Percentiles rank a stretch among this genome's conserved stretches.
phyloP scores from a whole-genome alignment of 2,797 vertebrate genomes.

The Acanthurus tractus region DNA sequence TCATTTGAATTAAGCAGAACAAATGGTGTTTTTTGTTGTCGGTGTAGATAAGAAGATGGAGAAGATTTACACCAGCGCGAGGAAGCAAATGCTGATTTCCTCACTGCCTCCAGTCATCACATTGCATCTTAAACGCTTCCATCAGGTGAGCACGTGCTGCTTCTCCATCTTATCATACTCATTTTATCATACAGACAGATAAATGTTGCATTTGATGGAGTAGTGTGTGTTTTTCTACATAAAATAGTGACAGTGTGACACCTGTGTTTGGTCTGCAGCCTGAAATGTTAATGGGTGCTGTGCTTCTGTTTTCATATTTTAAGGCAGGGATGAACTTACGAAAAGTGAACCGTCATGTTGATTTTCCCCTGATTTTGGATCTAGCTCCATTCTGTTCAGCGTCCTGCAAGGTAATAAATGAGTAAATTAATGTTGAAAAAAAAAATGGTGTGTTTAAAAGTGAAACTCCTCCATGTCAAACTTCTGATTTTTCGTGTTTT shows the following conservation, averaged over 20 bases:
- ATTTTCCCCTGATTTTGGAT: conserved; percentile 94
- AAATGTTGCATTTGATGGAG: not conserved
- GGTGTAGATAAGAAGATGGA: conserved; percentile 89
- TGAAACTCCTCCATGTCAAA: not conserved
- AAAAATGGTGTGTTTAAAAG: not conserved
- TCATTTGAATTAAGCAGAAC: not conserved
- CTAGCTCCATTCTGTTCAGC: conserved; percentile 96
- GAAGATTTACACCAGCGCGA: conserved; percentile 95
- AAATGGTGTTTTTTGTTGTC: conserved; percentile 18
- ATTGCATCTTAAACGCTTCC: conserved; percentile 97
- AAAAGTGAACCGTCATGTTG: conserved; percentile 97
- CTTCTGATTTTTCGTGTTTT: not conserved
- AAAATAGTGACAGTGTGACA: not conserved
- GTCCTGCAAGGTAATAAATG: conserved; percentile 90
- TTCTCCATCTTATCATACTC: not conserved
- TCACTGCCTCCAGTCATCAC: conserved; percentile 93
- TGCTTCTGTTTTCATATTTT: conserved; percentile 29
- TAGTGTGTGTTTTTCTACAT: not conserved
- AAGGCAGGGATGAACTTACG: conserved; percentile 96
- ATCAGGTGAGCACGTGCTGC: conserved; percentile 88
- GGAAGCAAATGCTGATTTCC: conserved; percentile 96
- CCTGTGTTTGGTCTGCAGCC: not conserved
- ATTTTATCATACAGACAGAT: not conserved
- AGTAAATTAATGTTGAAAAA: not conserved
- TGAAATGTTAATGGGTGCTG: not conserved